Percentiles rank a stretch among this genome's conserved stretches.
phyloP scores from a whole-genome alignment of 2,888 invertebrate species.

The Philereme vetulata region DNA sequence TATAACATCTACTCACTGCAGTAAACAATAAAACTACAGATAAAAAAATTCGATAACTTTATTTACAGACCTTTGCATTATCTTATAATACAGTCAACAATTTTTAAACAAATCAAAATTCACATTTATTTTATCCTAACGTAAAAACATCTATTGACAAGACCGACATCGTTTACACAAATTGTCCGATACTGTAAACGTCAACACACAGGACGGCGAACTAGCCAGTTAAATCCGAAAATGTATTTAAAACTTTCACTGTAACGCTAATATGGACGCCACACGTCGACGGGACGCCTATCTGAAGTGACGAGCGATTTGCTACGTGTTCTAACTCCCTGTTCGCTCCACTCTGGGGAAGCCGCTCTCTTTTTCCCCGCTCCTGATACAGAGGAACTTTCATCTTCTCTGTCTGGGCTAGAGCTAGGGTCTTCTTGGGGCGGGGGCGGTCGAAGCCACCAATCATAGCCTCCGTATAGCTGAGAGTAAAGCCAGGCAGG shows the following conservation, averaged over 20 bases:
- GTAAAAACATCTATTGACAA: slow-evolving; percentile 76
- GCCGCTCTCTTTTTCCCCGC: slow-evolving; percentile 79
- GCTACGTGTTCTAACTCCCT: slow-evolving; percentile 72
- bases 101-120: slow-evolving; percentile 76
- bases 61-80: slow-evolving; percentile 81
- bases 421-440: slow-evolving; percentile 73
- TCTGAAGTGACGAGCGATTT: slow-evolving; percentile 73
- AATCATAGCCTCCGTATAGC: slow-evolving; percentile 88
- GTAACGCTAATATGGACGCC: slow-evolving; percentile 87
- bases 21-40: slow-evolving; percentile 44
- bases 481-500: slow-evolving; percentile 92
- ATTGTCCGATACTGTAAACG: slow-evolving; percentile 46
- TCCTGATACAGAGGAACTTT: slow-evolving; percentile 65
- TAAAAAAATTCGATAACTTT: slow-evolving; percentile 79
- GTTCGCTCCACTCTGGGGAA: slow-evolving; percentile 80
- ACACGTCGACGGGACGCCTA: slow-evolving; percentile 87
- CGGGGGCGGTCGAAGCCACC: slow-evolving; percentile 85
- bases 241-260: slow-evolving; percentile 36
- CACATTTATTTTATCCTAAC: slow-evolving; percentile 78
- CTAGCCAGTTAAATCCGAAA: slow-evolving; percentile 43
- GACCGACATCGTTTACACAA: slow-evolving; percentile 58
- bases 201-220: slow-evolving; percentile 61
- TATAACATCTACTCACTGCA: slow-evolving; percentile 44
- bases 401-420: slow-evolving; percentile 76
- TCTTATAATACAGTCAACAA: slow-evolving; percentile 83